Evolutionary conservation across 1,140 invertebrate species (phyloP), one percentile per base, ranked within the genome.

Genomic region (Aleiodes sp.): DNA sequence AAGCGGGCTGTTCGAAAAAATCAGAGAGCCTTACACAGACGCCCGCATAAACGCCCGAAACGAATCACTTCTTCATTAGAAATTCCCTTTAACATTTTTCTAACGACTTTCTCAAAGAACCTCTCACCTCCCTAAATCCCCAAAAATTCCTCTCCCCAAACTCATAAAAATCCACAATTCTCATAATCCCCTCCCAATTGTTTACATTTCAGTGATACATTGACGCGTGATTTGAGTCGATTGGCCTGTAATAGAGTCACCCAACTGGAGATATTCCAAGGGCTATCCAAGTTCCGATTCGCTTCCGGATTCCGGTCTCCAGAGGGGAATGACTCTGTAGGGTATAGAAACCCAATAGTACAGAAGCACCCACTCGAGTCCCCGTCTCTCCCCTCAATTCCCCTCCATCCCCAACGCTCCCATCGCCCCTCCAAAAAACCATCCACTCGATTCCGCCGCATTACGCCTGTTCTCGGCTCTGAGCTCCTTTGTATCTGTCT

Each of bases 391-490:
- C 60, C 65, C 8, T 61, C 57, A 52, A 46, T 41, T 56, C n/a
- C 61, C 31, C 63, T 60, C 61, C 28, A 35, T n/a, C 12, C 59
- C 61, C 56, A 52, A 64, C 62, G n/a, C 16, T 56, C 59, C 39
- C 29, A 14, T 12, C 16, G 61, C 59, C 14, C 52, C 56, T 56
- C 24, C 41, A 61, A 46, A 33, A 52, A 62, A 59, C 56, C 70
- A 70, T 65, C 70, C 78, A 78, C 77, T 81, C 75, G 73, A 80
- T 82, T 82, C 78, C 78, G 67, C 72, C 70, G 76, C 78, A 82
- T 82, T 82, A 82, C 75, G 75, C 73, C 72, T 75, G 72, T 71
- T 41, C 9, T 56, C 52, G 19, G 21, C 3, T 6, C 19, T n/a
- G 19, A 21, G 52, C 66, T 62, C 67, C 46, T 46, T 65, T 65